phyloP scores from a whole-genome alignment of 2,888 invertebrate genomes.

The Andrena dorsata region DNA sequence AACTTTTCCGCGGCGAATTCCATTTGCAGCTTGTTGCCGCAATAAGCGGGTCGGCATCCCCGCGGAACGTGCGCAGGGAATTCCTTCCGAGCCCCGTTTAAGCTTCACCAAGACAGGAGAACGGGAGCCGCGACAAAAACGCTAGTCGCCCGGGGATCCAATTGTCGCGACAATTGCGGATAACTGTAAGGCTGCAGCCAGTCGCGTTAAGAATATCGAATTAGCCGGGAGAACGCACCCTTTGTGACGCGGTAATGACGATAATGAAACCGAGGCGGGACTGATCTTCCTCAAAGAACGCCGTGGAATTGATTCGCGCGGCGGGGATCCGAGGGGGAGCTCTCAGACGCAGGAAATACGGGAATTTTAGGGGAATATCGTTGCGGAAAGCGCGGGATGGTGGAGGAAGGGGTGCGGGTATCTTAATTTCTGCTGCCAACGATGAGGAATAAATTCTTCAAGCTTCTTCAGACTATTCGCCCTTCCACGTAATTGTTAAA shows the following conservation, averaged over 20 bases:
- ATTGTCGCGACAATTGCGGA: constrained; percentile 43
- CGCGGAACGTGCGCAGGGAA: neutral
- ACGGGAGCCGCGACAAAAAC: constrained; percentile 12
- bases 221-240: constrained; percentile 47
- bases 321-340: neutral
- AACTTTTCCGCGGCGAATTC: constrained; percentile 12
- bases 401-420: neutral
- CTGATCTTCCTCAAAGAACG: constrained; percentile 20
- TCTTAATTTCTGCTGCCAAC: neutral
- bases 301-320: constrained; percentile 14
- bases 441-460: neutral
- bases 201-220: constrained; percentile 52
- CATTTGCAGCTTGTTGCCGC: constrained; percentile 7
- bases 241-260: constrained; percentile 44
- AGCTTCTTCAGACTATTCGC: neutral
- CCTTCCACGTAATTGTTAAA: neutral
- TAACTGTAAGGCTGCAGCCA: neutral
- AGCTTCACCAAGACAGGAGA: neutral
- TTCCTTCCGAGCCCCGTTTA: constrained; percentile 7
- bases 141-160: constrained; percentile 20
- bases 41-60: neutral
- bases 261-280: constrained; percentile 37
- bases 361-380: neutral
- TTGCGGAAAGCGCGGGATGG: neutral
- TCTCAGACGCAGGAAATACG: neutral